Percentiles rank a stretch among this genome's conserved stretches.
Evolutionary conservation across 2,113 vertebrate species (phyloP).

Genomic region (Onychostruthus taczanowskii): DNA sequence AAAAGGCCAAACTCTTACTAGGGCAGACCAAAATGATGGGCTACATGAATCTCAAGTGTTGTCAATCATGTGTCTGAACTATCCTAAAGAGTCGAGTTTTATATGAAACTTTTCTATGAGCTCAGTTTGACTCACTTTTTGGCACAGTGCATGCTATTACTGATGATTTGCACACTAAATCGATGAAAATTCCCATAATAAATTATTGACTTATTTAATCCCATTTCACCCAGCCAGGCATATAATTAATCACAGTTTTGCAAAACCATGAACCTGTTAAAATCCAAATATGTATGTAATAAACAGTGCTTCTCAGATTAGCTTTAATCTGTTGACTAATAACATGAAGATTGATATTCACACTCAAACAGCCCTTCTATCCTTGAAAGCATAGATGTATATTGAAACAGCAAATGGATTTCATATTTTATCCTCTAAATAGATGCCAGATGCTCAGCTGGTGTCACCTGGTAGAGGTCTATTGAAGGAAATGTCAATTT

Average conservation of each 20-base stretch:
- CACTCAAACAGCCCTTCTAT: not conserved
- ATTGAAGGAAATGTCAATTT: constrained; percentile 26
- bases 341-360: constrained; percentile 10
- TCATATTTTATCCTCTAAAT: constrained; percentile 6
- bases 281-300: not conserved
- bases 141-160: not conserved
- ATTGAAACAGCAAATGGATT: not conserved
- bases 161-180: constrained; percentile 31
- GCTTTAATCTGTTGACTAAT: constrained; percentile 6
- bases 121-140: not conserved
- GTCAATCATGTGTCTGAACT: not conserved
- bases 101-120: constrained; percentile 23
- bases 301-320: constrained; percentile 15
- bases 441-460: constrained; percentile 3
- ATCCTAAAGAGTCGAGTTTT: not conserved
- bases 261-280: constrained; percentile 15
- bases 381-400: not conserved
- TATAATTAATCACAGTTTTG: constrained; percentile 32
- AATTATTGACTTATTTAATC: constrained; percentile 38
- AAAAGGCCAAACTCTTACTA: not conserved
- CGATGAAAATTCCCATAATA: constrained; percentile 45
- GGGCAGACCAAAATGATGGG: not conserved
- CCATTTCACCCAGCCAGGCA: constrained; percentile 32
- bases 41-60: not conserved
- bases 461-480: constrained; percentile 1